Evolutionary conservation across 2,113 vertebrate species (phyloP).

Genomic region (Cebidichthys violaceus): DNA sequence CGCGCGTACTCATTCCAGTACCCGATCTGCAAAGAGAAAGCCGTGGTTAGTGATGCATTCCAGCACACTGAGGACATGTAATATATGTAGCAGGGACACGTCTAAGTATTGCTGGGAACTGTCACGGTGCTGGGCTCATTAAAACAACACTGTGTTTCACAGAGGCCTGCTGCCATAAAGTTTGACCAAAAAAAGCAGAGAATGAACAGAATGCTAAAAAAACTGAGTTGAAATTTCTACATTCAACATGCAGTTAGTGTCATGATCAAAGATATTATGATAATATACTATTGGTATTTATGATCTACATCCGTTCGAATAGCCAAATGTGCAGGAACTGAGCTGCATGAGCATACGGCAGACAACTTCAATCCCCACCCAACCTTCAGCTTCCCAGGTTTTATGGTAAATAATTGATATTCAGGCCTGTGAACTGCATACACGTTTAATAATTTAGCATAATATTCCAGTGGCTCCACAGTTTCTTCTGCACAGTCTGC

Average conservation of each 20-base stretch:
- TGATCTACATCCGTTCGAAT: constrained; percentile 1
- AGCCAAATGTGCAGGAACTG: constrained; percentile 11
- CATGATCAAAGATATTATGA: constrained; percentile 15
- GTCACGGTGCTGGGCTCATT: constrained; percentile 60
- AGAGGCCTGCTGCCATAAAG: constrained; percentile 47
- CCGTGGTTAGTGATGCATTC: constrained; percentile 46
- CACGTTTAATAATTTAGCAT: constrained; percentile 76
- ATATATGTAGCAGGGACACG: constrained; percentile 16
- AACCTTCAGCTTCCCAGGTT: constrained; percentile 68
- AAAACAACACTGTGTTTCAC: constrained; percentile 58
- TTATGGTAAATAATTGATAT: constrained; percentile 78
- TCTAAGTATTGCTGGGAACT: constrained; percentile 23
- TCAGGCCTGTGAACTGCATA: constrained; percentile 68
- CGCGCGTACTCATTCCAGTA: constrained; percentile 98
- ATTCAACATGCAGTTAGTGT: constrained; percentile 1
- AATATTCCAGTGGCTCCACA: constrained; percentile 61
- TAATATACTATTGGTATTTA: constrained; percentile 6
- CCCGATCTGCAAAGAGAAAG: constrained; percentile 91
- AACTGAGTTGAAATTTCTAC: constrained; percentile 8
- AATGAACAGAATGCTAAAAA: constrained; percentile 41
- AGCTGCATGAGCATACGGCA: constrained; percentile 31
- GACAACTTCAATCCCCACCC: constrained; percentile 50
- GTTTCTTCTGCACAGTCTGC: constrained; percentile 48
- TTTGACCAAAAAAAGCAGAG: constrained; percentile 48
- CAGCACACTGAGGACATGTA: neutral